A percentile compares a stretch with the other conserved stretches of the same genome.
Evolutionary conservation across 2,797 vertebrate species (phyloP).

Genomic region (Anas acuta): DNA sequence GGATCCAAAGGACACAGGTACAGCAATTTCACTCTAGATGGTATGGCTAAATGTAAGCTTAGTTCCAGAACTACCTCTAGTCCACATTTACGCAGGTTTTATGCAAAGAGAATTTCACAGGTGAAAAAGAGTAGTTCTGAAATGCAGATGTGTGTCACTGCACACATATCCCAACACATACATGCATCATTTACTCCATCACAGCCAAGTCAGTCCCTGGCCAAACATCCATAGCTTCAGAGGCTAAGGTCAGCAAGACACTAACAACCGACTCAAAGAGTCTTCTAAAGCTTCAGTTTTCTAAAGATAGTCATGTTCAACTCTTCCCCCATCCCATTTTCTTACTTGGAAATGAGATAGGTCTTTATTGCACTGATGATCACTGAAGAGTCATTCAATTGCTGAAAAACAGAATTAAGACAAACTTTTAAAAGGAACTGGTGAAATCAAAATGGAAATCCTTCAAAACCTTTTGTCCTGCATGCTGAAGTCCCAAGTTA

Average conservation of each 20-base stretch:
- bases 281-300: background rate
- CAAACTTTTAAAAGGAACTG: background rate
- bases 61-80: background rate
- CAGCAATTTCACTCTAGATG: background rate
- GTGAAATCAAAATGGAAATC: background rate
- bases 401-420: constrained; percentile 78
- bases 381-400: constrained; percentile 96
- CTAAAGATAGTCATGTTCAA: background rate
- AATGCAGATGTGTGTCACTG: background rate
- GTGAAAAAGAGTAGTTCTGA: background rate
- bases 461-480: background rate
- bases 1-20: background rate
- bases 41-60: background rate
- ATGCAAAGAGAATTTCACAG: background rate
- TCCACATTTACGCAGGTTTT: background rate
- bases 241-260: background rate
- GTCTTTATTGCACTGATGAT: constrained; percentile 95
- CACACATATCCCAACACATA: background rate
- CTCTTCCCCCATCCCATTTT: background rate
- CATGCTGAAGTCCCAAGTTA: background rate
- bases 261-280: background rate
- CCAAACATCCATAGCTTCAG: background rate
- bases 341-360: constrained; percentile 87
- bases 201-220: background rate
- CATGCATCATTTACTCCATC: background rate